A percentile compares a stretch with the other conserved stretches of the same genome.
Evolutionary conservation across 2,113 vertebrate species (phyloP).

Genomic region (Lepus europaeus): DNA sequence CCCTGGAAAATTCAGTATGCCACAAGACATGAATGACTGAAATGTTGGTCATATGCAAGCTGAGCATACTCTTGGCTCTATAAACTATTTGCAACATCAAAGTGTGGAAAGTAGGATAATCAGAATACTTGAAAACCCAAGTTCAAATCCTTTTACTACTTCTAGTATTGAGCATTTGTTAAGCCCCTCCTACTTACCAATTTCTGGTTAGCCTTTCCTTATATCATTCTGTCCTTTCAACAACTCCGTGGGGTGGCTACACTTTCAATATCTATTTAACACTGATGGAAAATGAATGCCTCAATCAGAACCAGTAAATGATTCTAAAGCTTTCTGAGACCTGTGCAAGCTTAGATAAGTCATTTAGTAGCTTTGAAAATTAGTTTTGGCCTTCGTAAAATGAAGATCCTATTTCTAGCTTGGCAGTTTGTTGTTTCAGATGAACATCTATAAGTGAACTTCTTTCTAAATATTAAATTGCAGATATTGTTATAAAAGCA

Average conservation of each 20-base stretch:
- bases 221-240: background rate
- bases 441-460: background rate
- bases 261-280: background rate
- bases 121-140: background rate
- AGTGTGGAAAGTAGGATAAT: background rate
- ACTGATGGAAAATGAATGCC: background rate
- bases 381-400: background rate
- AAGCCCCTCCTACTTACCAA: background rate
- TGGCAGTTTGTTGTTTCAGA: background rate
- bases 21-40: background rate
- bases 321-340: background rate
- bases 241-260: background rate
- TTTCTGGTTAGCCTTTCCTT: background rate
- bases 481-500: background rate
- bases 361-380: constrained; percentile 16
- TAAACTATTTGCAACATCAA: background rate
- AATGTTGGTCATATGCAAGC: background rate
- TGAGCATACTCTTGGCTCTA: background rate
- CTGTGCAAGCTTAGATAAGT: background rate
- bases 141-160: background rate
- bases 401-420: background rate
- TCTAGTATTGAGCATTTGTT: background rate
- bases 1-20: background rate
- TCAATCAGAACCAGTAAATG: background rate
- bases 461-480: constrained; percentile 2